These are phyloP conservation scores for Platanista minor DNA, from an alignment of 2,113 vertebrate species.

Conservation along the genomic window DNA sequence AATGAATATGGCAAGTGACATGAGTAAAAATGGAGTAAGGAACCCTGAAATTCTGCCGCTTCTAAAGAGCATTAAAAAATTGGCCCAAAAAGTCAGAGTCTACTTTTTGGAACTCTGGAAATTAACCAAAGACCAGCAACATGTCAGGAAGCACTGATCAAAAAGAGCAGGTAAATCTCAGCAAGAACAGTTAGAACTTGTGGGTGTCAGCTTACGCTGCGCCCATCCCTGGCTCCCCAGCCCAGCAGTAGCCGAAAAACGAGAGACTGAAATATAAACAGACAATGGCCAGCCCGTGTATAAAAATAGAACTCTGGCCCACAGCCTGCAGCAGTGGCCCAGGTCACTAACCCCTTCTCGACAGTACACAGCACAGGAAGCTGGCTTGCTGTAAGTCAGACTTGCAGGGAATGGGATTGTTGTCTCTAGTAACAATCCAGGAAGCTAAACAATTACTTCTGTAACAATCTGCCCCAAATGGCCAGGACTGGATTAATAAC, in stretches of 20 bases:
- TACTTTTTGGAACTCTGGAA: not conserved
- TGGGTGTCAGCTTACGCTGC: not conserved
- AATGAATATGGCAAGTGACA: not conserved
- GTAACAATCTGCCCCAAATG: not conserved
- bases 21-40: not conserved
- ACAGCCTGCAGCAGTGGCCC: not conserved
- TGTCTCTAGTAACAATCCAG: not conserved
- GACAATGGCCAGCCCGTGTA: not conserved
- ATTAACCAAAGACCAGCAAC: not conserved
- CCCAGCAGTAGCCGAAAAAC: too few species aligned
- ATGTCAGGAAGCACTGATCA: not conserved
- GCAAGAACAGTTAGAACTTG: fast-evolving
- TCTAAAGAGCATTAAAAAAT: not conserved
- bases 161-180: not conserved
- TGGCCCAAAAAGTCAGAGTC: not conserved
- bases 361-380: not conserved
- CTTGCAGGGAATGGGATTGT: not conserved
- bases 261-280: not conserved
- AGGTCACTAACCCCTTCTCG: too few species aligned
- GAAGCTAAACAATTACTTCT: not conserved
- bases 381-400: not conserved
- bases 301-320: not conserved
- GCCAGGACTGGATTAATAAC: not conserved
- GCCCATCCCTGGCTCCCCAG: not conserved
- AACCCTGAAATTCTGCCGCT: not conserved